Evolutionary conservation across 1,140 invertebrate genomes (phyloP).

Genomic region (Drosophila gunungcola): DNA sequence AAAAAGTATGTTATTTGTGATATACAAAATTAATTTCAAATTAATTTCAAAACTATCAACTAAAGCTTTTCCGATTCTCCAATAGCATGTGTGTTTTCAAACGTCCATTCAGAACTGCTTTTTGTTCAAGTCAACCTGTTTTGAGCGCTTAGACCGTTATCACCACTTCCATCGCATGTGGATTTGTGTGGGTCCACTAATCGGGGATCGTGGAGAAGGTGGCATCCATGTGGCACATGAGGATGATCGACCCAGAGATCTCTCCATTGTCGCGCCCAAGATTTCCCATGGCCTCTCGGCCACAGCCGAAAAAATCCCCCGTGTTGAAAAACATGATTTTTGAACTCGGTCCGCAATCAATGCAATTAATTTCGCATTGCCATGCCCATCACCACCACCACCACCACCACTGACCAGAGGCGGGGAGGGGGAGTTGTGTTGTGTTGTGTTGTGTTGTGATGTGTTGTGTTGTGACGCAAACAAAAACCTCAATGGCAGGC

Average conservation of each 20-base stretch:
- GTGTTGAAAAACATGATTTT: slow-evolving; percentile 25
- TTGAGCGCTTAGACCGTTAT: not conserved
- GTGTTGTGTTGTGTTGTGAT: slow-evolving; percentile 33
- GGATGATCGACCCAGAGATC: slow-evolving; percentile 10
- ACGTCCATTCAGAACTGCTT: not conserved
- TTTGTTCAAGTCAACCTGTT: not conserved
- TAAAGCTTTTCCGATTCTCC: not conserved
- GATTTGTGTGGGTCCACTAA: no score
- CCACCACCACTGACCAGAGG: not conserved
- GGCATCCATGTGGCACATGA: not conserved
- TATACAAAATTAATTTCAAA: no score
- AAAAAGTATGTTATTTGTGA: no score
- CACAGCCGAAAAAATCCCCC: slow-evolving; percentile 36
- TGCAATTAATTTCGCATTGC: slow-evolving; percentile 58
- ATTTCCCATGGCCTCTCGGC: slow-evolving; percentile 38
- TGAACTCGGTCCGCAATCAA: slow-evolving; percentile 31
- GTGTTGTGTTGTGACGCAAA: slow-evolving; percentile 28
- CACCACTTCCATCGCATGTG: not conserved
- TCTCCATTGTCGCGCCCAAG: not conserved
- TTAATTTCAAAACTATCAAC: no score
- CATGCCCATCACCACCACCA: slow-evolving; percentile 6
- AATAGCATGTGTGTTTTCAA: no score
- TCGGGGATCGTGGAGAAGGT: not conserved
- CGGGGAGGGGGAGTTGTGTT: not conserved
- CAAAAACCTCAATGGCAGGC: slow-evolving; percentile 23